These are phyloP conservation scores for Phylloscopus collybita DNA, from an alignment of 2,797 vertebrate genomes.

Conservation along the genomic window DNA sequence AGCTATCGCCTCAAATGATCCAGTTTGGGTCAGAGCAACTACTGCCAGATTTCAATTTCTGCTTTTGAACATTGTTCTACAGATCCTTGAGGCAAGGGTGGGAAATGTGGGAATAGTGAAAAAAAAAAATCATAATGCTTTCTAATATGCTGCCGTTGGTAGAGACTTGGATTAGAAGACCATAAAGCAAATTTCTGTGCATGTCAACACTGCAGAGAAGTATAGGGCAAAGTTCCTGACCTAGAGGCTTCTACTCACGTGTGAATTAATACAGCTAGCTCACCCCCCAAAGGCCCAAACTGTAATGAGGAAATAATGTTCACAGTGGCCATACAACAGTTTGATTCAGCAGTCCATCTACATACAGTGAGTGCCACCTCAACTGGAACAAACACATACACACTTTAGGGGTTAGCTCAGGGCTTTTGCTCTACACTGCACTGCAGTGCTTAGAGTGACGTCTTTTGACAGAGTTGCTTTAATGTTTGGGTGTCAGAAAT, in stretches of 20 bases:
- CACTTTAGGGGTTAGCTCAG: background rate
- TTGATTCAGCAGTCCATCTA: background rate
- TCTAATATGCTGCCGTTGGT: background rate
- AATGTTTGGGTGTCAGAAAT: background rate
- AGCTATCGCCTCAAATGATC: background rate
- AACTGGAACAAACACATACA: background rate
- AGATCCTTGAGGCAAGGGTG: background rate
- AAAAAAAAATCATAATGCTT: background rate
- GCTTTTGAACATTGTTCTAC: background rate
- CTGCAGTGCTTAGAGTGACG: background rate
- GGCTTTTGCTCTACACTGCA: background rate
- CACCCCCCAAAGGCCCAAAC: background rate
- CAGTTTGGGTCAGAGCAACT: background rate
- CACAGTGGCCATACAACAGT: background rate
- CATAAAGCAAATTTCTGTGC: background rate
- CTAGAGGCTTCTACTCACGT: background rate
- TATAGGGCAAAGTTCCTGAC: background rate
- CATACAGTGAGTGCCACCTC: background rate
- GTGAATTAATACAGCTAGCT: background rate
- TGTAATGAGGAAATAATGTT: background rate
- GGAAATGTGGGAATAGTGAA: background rate
- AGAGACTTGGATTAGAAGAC: background rate
- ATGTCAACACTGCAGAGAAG: background rate
- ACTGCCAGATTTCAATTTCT: background rate
- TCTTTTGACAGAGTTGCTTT: background rate